Evolutionary conservation across 1,140 invertebrate genomes (phyloP).

Genomic region (Lycorma delicatula): DNA sequence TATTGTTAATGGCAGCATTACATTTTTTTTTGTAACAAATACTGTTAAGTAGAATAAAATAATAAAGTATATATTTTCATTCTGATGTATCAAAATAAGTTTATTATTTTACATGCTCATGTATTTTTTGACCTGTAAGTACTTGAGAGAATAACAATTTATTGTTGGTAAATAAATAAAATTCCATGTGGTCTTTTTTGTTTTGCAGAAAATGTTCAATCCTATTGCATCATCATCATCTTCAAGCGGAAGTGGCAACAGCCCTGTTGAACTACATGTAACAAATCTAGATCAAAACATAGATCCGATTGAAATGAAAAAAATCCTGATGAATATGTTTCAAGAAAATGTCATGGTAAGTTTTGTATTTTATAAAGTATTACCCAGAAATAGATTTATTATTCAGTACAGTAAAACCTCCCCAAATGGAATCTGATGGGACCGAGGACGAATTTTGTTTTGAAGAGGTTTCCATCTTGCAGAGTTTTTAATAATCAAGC

Average conservation of each 20-base stretch:
- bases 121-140: neutral
- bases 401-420: neutral
- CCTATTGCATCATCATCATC: constrained; percentile 20
- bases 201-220: constrained; percentile 26
- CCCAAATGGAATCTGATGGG: too few species aligned
- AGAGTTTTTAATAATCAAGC: too few species aligned
- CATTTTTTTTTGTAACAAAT: too few species aligned
- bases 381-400: neutral
- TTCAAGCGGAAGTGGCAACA: too few species aligned
- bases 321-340: constrained; percentile 54
- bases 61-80: neutral
- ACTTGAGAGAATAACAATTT: neutral
- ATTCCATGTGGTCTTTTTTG: constrained; percentile 9
- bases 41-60: neutral
- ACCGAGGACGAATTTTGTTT: too few species aligned
- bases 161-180: neutral
- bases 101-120: neutral
- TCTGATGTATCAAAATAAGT: neutral
- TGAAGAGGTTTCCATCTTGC: too few species aligned
- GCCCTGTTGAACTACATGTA: constrained; percentile 57
- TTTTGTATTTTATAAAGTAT: constrained; percentile 10
- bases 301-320: constrained; percentile 58
- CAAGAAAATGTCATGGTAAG: constrained; percentile 58
- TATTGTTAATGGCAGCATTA: too few species aligned
- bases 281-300: constrained; percentile 70